Percentiles rank a stretch among this genome's conserved stretches.
These are phyloP conservation scores for Calameuta filiformis DNA, from an alignment of 2,888 invertebrate species.

Conservation along the genomic window DNA sequence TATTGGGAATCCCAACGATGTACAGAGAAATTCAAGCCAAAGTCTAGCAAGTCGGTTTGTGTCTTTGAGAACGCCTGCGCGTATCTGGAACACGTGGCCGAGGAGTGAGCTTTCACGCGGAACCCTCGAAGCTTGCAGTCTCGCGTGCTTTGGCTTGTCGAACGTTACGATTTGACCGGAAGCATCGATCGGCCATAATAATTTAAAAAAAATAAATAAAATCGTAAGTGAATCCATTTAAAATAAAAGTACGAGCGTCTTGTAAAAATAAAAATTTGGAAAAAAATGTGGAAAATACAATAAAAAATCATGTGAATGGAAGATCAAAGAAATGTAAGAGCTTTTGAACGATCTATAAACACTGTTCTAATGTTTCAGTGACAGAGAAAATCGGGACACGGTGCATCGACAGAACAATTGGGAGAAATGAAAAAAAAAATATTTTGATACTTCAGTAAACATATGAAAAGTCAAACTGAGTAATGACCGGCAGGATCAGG, in stretches of 20 bases:
- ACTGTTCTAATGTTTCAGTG: not conserved
- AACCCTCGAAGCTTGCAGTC: slow-evolving; percentile 46
- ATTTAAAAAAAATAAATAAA: not conserved
- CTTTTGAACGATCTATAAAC: not conserved
- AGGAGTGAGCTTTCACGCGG: slow-evolving; percentile 39
- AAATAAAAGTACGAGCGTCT: not conserved
- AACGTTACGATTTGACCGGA: slow-evolving; percentile 16
- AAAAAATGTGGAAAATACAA: not conserved
- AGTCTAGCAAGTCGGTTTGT: not conserved
- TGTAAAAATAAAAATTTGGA: not conserved
- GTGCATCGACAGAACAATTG: not conserved
- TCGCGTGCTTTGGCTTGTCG: slow-evolving; percentile 35
- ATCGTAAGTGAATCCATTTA: not conserved
- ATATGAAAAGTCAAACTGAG: not conserved
- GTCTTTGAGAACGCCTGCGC: slow-evolving; percentile 49
- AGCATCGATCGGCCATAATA: not conserved
- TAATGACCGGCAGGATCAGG: not conserved
- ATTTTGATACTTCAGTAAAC: not conserved
- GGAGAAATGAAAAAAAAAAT: not conserved
- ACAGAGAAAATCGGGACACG: not conserved
- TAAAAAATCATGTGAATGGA: not conserved
- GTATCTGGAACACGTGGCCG: slow-evolving; percentile 47
- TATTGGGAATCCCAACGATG: not conserved
- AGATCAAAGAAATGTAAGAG: not conserved
- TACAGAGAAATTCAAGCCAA: not conserved